Conservation (phyloP, 2,888 invertebrate genomes). For the Hartigia nigra region DNA sequence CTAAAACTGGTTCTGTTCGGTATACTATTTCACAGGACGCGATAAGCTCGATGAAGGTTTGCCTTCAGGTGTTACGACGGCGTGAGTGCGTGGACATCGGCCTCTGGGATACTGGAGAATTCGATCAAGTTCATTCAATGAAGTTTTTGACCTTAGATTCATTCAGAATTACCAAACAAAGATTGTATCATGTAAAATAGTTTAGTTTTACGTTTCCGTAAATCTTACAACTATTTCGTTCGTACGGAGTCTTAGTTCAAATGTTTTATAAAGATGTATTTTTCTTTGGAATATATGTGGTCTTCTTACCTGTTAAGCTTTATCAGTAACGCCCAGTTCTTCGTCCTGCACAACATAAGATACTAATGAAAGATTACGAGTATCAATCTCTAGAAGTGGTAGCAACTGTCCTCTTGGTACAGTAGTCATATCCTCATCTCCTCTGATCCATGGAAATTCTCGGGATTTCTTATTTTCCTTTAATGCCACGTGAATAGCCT, state of each 20-base stretch:
- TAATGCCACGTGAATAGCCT: slow-evolving; percentile 70
- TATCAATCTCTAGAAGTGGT: slow-evolving; percentile 65
- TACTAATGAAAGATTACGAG: slow-evolving; percentile 5
- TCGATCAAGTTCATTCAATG: background rate
- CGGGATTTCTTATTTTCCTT: slow-evolving; percentile 69
- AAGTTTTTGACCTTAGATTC: background rate
- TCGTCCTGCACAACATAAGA: slow-evolving; percentile 25
- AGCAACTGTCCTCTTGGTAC: slow-evolving; percentile 59
- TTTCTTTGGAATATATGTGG: background rate
- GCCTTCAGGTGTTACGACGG: background rate
- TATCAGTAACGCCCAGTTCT: background rate
- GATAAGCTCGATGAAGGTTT: background rate
- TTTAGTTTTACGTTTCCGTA: background rate
- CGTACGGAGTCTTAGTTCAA: too few relatives aligned
- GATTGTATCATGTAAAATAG: background rate
- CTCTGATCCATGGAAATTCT: slow-evolving; percentile 68
- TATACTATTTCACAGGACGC: background rate
- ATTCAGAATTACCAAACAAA: background rate
- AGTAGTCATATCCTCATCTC: slow-evolving; percentile 40
- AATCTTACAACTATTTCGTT: too few relatives aligned
- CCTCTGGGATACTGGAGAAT: background rate
- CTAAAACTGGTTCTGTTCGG: background rate
- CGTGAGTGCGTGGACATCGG: background rate
- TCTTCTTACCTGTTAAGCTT: background rate
- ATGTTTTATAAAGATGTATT: background rate